Base-by-base conservation (phyloP, 2,888 invertebrate genomes). In the Thecocarcelia acutangulata region DNA sequence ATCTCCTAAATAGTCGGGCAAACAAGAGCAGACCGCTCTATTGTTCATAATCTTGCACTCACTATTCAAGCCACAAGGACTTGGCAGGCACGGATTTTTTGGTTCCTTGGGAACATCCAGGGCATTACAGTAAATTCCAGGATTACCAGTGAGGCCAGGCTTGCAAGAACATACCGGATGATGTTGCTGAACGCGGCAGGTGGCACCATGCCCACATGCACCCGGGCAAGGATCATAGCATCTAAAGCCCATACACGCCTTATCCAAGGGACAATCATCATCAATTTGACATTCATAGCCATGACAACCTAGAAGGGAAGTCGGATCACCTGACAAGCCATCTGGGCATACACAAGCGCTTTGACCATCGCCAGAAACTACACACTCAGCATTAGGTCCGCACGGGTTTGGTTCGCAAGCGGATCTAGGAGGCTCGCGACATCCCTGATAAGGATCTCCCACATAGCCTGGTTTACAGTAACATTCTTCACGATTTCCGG, bases 151-250 rank as follows among this genome's bases (percentile, higher is more conserved):
- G 56, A 94, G 92, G 21, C 94, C 95, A 66, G 92, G 91, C 86
- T 93, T 92, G 88, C 97, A 97, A 9, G 93, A 93, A 89, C 97
- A 97, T 6, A 96, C 93, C 37, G 96, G 96, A 88, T 94, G 95
- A 89, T 97, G 97, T 88, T 93, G 92, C 89, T 96, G 94, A 0
- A 95, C 95, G 75, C 93, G 93, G 87, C 97, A 96, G 75, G 92
- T 92, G 12, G 96, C 94, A 85, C 94, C 94, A 21, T 94, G 89
- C 11, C 96, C 97, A 88, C 97, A 97, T 21, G 94, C 93, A 58
- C 96, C 96, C 0, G 95, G 94, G 85, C 96, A 97, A 28, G 96
- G 96, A 90, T 96, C 95, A 83, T 93, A 92, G 87, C 97, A 97
- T 85, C 93, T 93, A 87, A 95, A 95, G 37, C 95, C 95, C 87